These are phyloP conservation scores for Leptura quadrifasciata DNA, from an alignment of 2,888 invertebrate species.

Conservation along the genomic window DNA sequence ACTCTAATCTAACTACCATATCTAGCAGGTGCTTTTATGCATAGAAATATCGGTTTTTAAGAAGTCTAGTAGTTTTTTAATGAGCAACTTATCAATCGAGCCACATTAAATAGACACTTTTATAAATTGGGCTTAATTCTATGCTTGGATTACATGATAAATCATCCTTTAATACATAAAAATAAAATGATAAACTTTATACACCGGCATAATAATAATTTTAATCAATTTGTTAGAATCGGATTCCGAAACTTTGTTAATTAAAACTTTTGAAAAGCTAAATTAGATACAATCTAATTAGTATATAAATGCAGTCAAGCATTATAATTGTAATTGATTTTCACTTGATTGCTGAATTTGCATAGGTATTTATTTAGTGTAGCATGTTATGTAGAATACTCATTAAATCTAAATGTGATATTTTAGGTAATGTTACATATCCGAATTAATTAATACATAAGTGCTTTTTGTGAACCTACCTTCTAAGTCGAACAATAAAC, in stretches of 20 bases:
- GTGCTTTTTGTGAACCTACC: no score
- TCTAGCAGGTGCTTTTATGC: no score
- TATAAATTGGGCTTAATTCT: background rate
- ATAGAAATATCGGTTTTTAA: no score
- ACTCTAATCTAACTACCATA: no score
- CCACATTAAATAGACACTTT: background rate
- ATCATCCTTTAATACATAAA: background rate
- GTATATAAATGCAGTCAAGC: background rate
- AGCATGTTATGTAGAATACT: background rate
- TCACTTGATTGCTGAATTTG: background rate
- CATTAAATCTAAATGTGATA: background rate
- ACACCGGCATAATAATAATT: background rate
- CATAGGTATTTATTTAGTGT: background rate
- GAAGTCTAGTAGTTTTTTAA: background rate
- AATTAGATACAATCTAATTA: background rate
- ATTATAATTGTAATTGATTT: background rate
- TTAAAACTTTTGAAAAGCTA: background rate
- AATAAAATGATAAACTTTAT: background rate
- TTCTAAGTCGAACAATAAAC: no score
- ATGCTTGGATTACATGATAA: background rate
- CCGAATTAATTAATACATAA: no score
- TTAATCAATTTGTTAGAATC: slow-evolving; percentile 4
- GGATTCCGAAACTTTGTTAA: background rate
- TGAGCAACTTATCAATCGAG: background rate
- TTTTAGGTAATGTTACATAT: no score